Base-by-base conservation (phyloP, 2,113 vertebrate species). In the Corythaixoides concolor region DNA sequence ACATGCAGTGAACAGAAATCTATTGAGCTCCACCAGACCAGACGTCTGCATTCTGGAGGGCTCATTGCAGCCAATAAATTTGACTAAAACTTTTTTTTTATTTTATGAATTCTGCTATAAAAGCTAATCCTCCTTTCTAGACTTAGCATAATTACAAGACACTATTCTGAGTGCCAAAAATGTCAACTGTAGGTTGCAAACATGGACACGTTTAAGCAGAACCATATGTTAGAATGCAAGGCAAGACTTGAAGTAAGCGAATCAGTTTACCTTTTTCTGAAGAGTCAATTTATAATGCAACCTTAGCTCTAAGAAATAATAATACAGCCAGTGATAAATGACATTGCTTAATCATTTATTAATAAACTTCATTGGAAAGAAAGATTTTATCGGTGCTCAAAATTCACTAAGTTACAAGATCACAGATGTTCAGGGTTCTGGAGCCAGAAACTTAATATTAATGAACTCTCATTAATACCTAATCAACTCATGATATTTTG, bases 51-150 rank as follows among this genome's bases (percentile, higher is more conserved):
- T 98, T 98, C 98, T 98, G 97, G 89, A 98, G 95, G 96, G 94
- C 93, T 98, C 97, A 95, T 97, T 97, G 97, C 98, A 98, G 97
- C 98, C 98, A 98, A 98, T 98, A 98, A 98, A 98, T 98, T 98
- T 97, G 93, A 94, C 97, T 97, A 96, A 95, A 96, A 89, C 81
- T 97, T 95, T 94, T 97, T 62, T 68, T 64, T 96, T 63, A 94
- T 98, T 97, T 97, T 97, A 97, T 98, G 97, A 98, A 97, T 98
- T 98, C 95, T 96, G 95, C 98, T 98, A 95, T 98, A 98, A 98
- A 98, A 98, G 95, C 97, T 97, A 98, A 98, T 98, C 97, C 97
- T 98, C 94, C 96, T 97, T 98, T 98, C 97, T 97, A 97, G 98
- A 97, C 96, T 95, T 97, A 97, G 97, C 90, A 95, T 98, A 98